Conservation (phyloP, 2,888 invertebrate genomes). For the Ochropleura leucogaster region DNA sequence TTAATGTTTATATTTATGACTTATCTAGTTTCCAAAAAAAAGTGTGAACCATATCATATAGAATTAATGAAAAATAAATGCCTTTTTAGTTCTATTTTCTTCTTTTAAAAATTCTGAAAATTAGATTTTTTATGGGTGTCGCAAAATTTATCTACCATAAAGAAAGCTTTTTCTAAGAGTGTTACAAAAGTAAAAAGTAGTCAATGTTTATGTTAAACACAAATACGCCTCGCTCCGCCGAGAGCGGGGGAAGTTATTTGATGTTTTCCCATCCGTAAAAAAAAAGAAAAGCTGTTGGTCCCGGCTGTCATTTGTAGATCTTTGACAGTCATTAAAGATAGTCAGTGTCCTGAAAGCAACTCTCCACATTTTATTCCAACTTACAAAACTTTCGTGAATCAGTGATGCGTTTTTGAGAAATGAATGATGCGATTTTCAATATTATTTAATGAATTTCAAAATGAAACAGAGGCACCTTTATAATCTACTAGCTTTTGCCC, state of each 20-base stretch:
- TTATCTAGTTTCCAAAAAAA: no score
- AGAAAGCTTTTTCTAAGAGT: background rate
- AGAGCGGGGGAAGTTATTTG: no score
- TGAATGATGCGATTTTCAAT: background rate
- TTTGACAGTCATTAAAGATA: no score
- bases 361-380: background rate
- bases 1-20: background rate
- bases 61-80: background rate
- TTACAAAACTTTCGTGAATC: background rate
- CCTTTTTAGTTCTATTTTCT: slow-evolving; percentile 2
- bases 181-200: background rate
- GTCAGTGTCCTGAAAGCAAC: background rate
- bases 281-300: no score
- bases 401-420: background rate
- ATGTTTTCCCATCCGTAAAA: no score
- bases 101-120: background rate
- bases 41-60: background rate
- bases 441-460: background rate
- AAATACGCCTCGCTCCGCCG: no score
- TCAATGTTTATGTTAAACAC: background rate
- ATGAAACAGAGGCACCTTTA: background rate
- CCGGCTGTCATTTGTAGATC: no score
- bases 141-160: background rate
- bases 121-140: background rate
- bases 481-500: no score